Percentiles rank a stretch among this genome's conserved stretches.
These are phyloP conservation scores for Pinctada fucata DNA, from an alignment of 2,888 invertebrate genomes.

Conservation along the genomic window DNA sequence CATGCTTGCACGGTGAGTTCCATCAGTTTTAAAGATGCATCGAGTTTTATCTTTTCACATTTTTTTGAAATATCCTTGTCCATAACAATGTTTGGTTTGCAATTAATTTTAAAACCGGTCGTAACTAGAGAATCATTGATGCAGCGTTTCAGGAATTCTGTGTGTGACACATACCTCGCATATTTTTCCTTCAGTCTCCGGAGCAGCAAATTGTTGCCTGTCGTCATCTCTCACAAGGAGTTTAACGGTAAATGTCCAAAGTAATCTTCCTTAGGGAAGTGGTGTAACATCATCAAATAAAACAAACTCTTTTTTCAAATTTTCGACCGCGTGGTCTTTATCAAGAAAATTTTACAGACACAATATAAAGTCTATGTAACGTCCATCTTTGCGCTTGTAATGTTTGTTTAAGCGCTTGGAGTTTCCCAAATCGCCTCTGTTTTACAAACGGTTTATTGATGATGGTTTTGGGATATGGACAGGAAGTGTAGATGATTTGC, in stretches of 20 bases:
- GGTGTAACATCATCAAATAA: neutral
- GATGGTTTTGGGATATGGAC: too few species aligned
- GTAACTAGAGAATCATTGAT: neutral
- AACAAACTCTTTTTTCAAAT: neutral
- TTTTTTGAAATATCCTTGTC: neutral
- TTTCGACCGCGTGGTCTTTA: neutral
- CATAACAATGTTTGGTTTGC: neutral
- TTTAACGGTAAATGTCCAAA: neutral
- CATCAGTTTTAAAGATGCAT: neutral
- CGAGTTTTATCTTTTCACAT: neutral
- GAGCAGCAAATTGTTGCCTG: neutral
- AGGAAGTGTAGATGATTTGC: too few species aligned
- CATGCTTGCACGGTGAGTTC: neutral
- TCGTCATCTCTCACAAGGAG: neutral
- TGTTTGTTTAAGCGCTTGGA: too few species aligned
- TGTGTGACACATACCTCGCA: neutral
- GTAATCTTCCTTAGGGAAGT: neutral
- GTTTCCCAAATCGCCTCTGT: too few species aligned
- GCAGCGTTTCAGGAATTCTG: neutral
- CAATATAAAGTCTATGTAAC: neutral
- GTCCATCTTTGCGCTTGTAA: neutral
- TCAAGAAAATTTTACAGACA: slow-evolving; percentile 1
- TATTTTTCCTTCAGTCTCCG: neutral
- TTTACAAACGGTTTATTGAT: too few species aligned
- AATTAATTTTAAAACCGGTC: neutral